Percentiles rank a stretch among this genome's conserved stretches.
Evolutionary conservation across 2,113 vertebrate genomes (phyloP).

Genomic region (Caranx ignobilis): DNA sequence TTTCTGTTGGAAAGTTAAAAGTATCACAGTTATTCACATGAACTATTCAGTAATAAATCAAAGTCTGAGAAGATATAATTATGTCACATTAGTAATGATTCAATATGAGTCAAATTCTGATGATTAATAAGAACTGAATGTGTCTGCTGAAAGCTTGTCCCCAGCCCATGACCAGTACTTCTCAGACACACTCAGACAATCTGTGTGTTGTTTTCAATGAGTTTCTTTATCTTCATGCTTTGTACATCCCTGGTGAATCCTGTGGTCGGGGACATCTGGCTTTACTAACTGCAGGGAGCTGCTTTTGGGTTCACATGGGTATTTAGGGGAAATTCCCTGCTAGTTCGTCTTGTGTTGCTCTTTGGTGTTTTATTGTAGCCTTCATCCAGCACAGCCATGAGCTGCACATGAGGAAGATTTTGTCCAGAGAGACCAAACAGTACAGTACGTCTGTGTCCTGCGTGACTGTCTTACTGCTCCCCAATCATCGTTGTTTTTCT

Average conservation of each 20-base stretch:
- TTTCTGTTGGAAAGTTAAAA: not conserved
- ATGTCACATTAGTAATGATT: not conserved
- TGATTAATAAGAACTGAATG: conserved; percentile 3
- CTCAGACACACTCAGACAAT: conserved; percentile 28
- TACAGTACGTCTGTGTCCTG: conserved; percentile 39
- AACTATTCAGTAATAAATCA: not conserved
- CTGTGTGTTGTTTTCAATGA: conserved; percentile 54
- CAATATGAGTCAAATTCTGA: conserved; percentile 16
- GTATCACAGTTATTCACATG: not conserved
- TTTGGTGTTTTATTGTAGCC: conserved; percentile 53
- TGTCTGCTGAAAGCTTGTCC: conserved; percentile 21
- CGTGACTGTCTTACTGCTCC: conserved; percentile 19
- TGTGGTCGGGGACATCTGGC: conserved; percentile 77
- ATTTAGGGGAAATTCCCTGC: conserved; percentile 75
- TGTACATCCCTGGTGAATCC: conserved; percentile 56
- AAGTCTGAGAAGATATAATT: not conserved
- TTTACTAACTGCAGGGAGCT: conserved; percentile 63
- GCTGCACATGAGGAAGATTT: conserved; percentile 39
- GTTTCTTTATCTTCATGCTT: conserved; percentile 46
- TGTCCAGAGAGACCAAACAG: conserved; percentile 34
- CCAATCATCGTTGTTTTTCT: conserved; percentile 48
- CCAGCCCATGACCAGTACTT: conserved; percentile 13
- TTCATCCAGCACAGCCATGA: conserved; percentile 23
- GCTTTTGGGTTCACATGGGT: conserved; percentile 61
- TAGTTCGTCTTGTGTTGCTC: conserved; percentile 41